Conservation (phyloP, 2,797 vertebrate species). For the Catharus ustulatus region DNA sequence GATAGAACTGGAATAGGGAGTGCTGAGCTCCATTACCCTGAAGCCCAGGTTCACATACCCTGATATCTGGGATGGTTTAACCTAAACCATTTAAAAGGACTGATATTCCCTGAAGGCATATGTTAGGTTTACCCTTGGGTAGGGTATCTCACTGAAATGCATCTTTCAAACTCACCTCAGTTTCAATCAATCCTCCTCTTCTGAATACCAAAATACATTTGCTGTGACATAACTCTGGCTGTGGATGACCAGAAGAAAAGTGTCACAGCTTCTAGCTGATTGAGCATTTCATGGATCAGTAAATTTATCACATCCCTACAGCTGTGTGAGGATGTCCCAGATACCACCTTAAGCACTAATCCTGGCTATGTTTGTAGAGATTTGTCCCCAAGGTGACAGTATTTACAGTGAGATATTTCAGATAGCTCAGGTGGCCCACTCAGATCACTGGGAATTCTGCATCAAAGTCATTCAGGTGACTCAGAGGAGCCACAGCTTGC, state of each 20-base stretch:
- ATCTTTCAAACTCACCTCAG: slow-evolving; percentile 68
- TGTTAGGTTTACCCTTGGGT: rapidly evolving
- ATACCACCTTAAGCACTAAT: neutral
- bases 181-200: slow-evolving; percentile 79
- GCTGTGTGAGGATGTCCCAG: neutral
- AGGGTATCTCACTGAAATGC: neutral
- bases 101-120: neutral
- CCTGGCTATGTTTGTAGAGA: neutral
- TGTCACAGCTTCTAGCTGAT: neutral
- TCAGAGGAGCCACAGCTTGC: neutral
- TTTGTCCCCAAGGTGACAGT: neutral
- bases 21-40: neutral
- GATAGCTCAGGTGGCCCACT: neutral
- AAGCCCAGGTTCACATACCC: neutral
- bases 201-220: slow-evolving; percentile 66
- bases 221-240: slow-evolving; percentile 82
- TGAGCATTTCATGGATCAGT: neutral
- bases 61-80: neutral
- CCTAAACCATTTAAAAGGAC: neutral
- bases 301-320: neutral
- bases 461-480: neutral
- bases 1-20: neutral
- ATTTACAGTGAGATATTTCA: neutral
- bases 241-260: slow-evolving; percentile 64
- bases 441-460: neutral